phyloP scores from a whole-genome alignment of 2,888 invertebrate genomes.

The Tipula lateralis region DNA sequence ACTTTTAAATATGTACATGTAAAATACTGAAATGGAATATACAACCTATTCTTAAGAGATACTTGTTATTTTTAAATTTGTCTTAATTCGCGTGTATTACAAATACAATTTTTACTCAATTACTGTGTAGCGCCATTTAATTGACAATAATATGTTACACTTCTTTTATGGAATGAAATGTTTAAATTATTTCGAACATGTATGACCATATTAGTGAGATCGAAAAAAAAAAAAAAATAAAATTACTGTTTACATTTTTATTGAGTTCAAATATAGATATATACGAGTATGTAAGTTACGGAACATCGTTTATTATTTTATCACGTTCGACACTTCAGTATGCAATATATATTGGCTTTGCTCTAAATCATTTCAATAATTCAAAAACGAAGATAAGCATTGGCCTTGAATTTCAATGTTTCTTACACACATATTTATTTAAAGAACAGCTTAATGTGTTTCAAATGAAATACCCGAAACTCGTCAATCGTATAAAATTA shows the following conservation, averaged over 20 bases:
- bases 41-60: background rate
- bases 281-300: background rate
- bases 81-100: background rate
- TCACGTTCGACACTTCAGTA: background rate
- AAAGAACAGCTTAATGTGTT: background rate
- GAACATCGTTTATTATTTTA: background rate
- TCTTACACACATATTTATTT: background rate
- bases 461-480: background rate
- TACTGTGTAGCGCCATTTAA: background rate
- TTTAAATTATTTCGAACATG: background rate
- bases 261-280: background rate
- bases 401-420: background rate
- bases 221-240: background rate
- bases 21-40: background rate
- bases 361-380: background rate
- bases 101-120: background rate
- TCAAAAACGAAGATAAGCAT: background rate
- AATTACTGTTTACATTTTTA: background rate
- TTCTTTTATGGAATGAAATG: slow-evolving; percentile 19
- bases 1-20: background rate
- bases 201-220: slow-evolving; percentile 6
- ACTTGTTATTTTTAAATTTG: background rate
- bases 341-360: background rate
- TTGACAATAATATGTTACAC: slow-evolving; percentile 11
- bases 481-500: background rate